Conservation (phyloP, 2,113 vertebrate species). For the Typhlomys cinereus region DNA sequence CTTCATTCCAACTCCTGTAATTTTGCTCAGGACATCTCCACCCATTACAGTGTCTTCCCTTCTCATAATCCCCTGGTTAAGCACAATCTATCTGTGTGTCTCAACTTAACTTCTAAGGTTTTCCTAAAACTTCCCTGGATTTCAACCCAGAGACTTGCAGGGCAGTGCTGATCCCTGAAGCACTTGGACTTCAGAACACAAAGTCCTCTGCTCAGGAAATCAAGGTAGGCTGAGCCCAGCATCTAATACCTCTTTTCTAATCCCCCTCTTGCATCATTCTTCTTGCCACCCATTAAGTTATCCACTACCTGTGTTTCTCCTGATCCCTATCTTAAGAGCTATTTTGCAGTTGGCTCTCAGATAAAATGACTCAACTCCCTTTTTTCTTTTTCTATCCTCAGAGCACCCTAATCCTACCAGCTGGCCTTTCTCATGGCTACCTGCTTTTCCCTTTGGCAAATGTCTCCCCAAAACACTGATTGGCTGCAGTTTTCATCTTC, state of each 20-base stretch:
- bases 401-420: background rate
- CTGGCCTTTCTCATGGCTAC: background rate
- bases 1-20: background rate
- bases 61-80: background rate
- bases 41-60: background rate
- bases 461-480: background rate
- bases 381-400: background rate
- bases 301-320: background rate
- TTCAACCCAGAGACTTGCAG: background rate
- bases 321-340: background rate
- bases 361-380: conserved; percentile 3
- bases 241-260: background rate
- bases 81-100: background rate
- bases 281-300: background rate
- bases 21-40: background rate
- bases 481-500: background rate
- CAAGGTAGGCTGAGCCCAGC: background rate
- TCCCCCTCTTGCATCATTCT: background rate
- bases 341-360: background rate
- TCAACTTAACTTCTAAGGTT: background rate
- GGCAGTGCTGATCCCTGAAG: background rate
- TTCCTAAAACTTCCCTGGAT: background rate
- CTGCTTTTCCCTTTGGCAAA: background rate
- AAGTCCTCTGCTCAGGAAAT: background rate
- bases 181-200: background rate